phyloP scores from a whole-genome alignment of 2,888 invertebrate genomes.

The Drosophila subquinaria region DNA sequence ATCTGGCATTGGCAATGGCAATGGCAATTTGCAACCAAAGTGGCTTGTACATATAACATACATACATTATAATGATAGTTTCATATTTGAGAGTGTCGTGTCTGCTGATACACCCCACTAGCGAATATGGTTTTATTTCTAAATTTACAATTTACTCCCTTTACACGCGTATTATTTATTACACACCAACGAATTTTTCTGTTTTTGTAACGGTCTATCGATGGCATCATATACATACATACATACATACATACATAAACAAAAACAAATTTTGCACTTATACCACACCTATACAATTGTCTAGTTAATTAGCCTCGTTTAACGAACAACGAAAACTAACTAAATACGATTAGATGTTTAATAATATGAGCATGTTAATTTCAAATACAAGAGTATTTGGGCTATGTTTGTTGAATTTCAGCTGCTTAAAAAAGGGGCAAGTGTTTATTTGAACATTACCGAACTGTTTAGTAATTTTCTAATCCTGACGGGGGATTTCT shows the following conservation, averaged over 20 bases:
- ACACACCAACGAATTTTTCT: slow-evolving; percentile 53
- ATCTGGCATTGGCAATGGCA: slow-evolving; percentile 46
- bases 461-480: neutral
- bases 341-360: slow-evolving; percentile 60
- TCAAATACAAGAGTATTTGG: slow-evolving; percentile 16
- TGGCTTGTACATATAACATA: slow-evolving; percentile 72
- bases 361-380: slow-evolving; percentile 52
- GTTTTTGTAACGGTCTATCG: slow-evolving; percentile 44
- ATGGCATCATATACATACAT: slow-evolving; percentile 51
- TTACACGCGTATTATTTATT: slow-evolving; percentile 66
- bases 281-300: slow-evolving; percentile 32
- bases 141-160: slow-evolving; percentile 20
- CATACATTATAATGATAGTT: neutral
- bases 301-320: slow-evolving; percentile 69
- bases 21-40: slow-evolving; percentile 71
- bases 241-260: slow-evolving; percentile 8
- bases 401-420: neutral
- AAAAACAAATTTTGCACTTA: slow-evolving; percentile 42
- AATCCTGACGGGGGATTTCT: no score
- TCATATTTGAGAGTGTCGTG: slow-evolving; percentile 26
- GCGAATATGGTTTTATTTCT: slow-evolving; percentile 23
- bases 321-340: slow-evolving; percentile 63
- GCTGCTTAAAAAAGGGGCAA: neutral
- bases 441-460: neutral
- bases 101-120: slow-evolving; percentile 21